Evolutionary conservation across 92 coral and sea anemone species (phyloP).

Genomic region (Siderastrea radians): DNA sequence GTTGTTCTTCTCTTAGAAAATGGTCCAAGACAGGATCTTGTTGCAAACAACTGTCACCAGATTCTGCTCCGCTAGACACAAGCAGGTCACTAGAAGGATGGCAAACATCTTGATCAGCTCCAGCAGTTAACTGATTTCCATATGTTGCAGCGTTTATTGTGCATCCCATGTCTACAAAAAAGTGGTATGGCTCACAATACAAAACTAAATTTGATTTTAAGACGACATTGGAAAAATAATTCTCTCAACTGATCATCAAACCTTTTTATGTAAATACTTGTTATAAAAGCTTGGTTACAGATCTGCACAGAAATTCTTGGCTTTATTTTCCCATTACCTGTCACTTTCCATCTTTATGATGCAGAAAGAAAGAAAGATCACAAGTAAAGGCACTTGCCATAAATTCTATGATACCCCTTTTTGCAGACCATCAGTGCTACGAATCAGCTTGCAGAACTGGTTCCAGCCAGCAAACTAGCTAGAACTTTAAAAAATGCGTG

Average conservation of each 20-base stretch:
- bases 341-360: too few relatives aligned
- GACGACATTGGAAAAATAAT: background rate
- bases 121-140: background rate
- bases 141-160: background rate
- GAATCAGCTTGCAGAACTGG: too few relatives aligned
- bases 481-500: too few relatives aligned
- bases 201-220: background rate
- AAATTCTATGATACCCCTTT: too few relatives aligned
- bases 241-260: background rate
- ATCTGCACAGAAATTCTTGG: too few relatives aligned
- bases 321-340: too few relatives aligned
- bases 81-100: background rate
- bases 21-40: conserved; percentile 60
- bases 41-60: conserved; percentile 7
- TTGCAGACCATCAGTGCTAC: too few relatives aligned
- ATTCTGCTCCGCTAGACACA: background rate
- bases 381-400: too few relatives aligned
- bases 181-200: background rate
- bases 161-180: background rate
- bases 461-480: too few relatives aligned
- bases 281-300: background rate
- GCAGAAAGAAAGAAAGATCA: too few relatives aligned
- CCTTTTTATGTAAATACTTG: background rate
- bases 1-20: conserved; percentile 46
- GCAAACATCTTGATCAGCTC: background rate